Percentiles rank a stretch among this genome's conserved stretches.
Conservation (phyloP, 2,113 vertebrate species). For the Perccottus glenii region DNA sequence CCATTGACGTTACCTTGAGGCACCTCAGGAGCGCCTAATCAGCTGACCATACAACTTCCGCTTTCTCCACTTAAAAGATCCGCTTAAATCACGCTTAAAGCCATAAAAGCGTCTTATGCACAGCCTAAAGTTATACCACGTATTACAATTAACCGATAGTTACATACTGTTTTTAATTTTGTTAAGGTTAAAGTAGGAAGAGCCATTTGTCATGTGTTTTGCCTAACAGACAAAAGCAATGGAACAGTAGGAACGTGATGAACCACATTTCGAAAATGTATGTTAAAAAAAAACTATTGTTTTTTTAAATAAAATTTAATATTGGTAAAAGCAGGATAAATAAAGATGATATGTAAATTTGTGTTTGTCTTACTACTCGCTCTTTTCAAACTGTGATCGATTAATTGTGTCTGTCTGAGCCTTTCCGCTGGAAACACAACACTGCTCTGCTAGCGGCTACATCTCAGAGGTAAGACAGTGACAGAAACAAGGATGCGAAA, state of each 20-base stretch:
- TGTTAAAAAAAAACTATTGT: too few species aligned
- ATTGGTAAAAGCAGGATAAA: too few species aligned
- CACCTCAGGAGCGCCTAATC: conserved; percentile 39
- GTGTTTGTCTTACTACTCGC: too few species aligned
- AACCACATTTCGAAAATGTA: not conserved
- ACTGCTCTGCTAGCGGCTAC: not conserved
- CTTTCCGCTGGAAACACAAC: not conserved
- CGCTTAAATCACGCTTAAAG: not conserved
- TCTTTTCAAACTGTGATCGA: conserved; percentile 12
- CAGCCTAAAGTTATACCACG: too few species aligned
- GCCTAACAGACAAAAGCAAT: conserved; percentile 62
- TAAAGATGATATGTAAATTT: too few species aligned
- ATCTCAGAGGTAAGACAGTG: conserved; percentile 54
- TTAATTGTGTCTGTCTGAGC: conserved; percentile 33
- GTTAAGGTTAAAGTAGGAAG: not conserved
- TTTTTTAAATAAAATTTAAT: too few species aligned
- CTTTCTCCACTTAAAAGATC: not conserved
- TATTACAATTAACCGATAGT: too few species aligned
- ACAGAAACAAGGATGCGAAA: not conserved
- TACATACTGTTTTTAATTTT: not conserved
- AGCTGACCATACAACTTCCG: conserved; percentile 77
- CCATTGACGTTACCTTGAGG: not conserved
- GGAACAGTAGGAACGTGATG: conserved; percentile 9
- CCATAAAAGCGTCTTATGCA: not conserved
- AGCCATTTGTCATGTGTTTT: too few species aligned